Evolutionary conservation across 2,797 vertebrate species (phyloP).

Genomic region (Saxicola maurus): DNA sequence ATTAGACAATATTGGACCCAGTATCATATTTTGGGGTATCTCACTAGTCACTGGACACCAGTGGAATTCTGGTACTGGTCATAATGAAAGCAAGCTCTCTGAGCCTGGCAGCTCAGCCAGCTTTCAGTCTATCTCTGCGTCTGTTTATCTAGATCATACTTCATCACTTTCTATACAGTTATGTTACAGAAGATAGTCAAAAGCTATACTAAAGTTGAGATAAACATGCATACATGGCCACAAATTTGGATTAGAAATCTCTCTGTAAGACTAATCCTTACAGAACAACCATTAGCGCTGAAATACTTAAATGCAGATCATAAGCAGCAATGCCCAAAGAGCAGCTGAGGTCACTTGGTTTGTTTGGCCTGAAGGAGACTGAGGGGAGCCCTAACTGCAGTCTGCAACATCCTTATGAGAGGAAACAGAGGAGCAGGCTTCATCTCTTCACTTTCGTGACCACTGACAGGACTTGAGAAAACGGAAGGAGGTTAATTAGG

Average conservation of each 20-base stretch:
- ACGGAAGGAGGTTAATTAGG: fast-evolving
- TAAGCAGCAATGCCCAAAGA: neutral
- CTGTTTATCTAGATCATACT: neutral
- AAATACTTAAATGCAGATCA: neutral
- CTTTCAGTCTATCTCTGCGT: neutral
- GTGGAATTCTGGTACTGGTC: neutral
- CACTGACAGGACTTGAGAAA: neutral
- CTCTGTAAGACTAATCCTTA: neutral
- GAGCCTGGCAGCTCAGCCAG: neutral
- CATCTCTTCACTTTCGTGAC: neutral
- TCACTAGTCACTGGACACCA: neutral
- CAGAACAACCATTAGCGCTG: neutral
- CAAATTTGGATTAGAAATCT: neutral
- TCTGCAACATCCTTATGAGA: neutral
- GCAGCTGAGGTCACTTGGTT: neutral
- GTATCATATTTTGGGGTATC: neutral
- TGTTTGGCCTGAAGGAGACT: neutral
- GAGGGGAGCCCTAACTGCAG: fast-evolving
- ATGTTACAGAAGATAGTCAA: neutral
- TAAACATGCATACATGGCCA: neutral
- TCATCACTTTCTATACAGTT: neutral
- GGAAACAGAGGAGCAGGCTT: no score
- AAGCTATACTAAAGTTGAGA: neutral
- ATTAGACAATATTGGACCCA: neutral
- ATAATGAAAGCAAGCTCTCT: neutral